Evolutionary conservation across 2,888 invertebrate species (phyloP).

Genomic region (Dione juno): DNA sequence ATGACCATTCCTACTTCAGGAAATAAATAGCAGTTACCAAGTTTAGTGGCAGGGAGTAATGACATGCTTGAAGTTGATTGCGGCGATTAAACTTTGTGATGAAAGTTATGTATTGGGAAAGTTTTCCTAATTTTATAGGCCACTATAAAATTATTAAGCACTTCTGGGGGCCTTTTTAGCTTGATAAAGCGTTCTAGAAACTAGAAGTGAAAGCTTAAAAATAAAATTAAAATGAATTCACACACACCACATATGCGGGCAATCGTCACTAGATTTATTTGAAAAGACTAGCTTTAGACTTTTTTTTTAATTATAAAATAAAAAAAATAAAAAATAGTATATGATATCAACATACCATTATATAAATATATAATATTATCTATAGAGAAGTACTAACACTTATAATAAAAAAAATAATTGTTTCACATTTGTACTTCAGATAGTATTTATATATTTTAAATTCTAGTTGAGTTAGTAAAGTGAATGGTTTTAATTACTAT

Average conservation of each 20-base stretch:
- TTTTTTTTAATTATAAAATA: background rate
- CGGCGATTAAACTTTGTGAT: conserved; percentile 51
- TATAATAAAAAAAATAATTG: no score
- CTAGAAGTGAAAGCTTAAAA: conserved; percentile 1
- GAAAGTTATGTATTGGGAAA: conserved; percentile 31
- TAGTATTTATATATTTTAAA: background rate
- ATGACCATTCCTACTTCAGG: conserved; percentile 63
- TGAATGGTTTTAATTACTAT: background rate
- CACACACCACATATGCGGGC: background rate
- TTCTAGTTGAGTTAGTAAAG: background rate
- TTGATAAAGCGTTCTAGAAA: conserved; percentile 6
- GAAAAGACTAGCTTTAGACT: conserved; percentile 1
- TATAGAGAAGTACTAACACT: no score
- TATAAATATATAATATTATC: no score
- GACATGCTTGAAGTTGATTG: conserved; percentile 52
- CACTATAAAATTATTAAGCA: conserved; percentile 23
- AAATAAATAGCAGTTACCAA: conserved; percentile 50
- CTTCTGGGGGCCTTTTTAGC: background rate
- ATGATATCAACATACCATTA: no score
- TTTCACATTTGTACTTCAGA: background rate
- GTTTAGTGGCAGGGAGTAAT: conserved; percentile 52
- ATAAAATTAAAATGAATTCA: background rate
- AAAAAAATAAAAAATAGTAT: no score
- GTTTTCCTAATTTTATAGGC: conserved; percentile 28
- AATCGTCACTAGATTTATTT: conserved; percentile 6